phyloP scores from a whole-genome alignment of 2,797 vertebrate genomes.

The Molossus molossus region DNA sequence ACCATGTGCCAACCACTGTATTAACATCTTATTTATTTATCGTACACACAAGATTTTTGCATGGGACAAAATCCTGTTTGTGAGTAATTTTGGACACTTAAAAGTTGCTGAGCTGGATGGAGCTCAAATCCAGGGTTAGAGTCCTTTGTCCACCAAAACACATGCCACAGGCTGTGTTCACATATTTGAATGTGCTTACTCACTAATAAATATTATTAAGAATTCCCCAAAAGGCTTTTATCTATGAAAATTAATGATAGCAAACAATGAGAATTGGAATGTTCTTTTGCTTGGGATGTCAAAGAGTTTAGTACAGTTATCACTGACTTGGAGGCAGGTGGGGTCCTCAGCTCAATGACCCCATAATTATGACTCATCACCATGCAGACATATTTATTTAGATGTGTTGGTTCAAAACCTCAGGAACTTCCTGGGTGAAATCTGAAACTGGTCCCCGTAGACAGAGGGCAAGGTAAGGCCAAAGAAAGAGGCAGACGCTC shows the following conservation, averaged over 20 bases:
- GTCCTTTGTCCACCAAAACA: not conserved
- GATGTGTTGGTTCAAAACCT: not conserved
- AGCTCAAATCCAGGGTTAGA: not conserved
- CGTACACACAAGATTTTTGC: not conserved
- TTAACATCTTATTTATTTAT: not conserved
- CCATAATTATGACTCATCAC: not conserved
- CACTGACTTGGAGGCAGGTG: not conserved
- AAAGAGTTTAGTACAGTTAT: not conserved
- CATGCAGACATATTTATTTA: slow-evolving; percentile 18
- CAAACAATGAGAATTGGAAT: not conserved
- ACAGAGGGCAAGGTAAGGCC: not conserved
- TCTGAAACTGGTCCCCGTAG: not conserved
- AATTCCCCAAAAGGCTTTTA: not conserved
- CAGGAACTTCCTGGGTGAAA: not conserved
- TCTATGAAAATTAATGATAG: not conserved
- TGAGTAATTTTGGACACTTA: not conserved
- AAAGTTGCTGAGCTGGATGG: not conserved
- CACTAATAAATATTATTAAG: not conserved
- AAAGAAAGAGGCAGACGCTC: not conserved
- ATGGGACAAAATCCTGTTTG: not conserved
- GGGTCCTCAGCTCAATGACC: not conserved
- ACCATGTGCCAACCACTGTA: not conserved
- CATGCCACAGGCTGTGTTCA: not conserved
- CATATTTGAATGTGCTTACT: not conserved
- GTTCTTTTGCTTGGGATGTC: not conserved